Base-by-base conservation (phyloP, 2,888 invertebrate genomes). In the Pegoplata infirma region DNA sequence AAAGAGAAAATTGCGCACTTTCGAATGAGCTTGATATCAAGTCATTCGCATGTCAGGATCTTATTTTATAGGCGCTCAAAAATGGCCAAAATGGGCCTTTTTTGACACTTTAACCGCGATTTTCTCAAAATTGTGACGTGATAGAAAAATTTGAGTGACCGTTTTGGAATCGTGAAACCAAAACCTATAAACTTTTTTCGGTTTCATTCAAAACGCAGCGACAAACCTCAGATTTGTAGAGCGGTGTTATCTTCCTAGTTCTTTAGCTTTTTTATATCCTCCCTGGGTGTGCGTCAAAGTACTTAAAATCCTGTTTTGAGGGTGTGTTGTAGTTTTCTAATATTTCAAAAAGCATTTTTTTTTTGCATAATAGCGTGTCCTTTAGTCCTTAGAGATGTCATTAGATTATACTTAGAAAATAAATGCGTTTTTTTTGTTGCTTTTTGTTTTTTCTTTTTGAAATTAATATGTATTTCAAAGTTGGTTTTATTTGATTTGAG, bases 371-470 rank as follows among this genome's bases (percentile, higher is more conserved):
- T 74, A 32, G 73, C 74, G 74, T 78, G 73, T 64, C 16, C 16
- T 40, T 19, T 53, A 58, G 73, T 78, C 64, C 74, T 78, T 74
- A 74, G 64, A 78, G 64, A 64, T 78, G 17, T 55, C n/a, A 53
- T 59, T 40, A 19, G 32, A 4, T 66, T 64, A 55, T 44, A 46
- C 56, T 7, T 14, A 67, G 47, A 16, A 61, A 28, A 63, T 40
- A 44, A 40, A 71, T 51, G 51, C 63, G 44, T 51, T 63, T 36
- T 10, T 47, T 64, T 56, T 10, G 10, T 7, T 32, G 8, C 10
- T 10, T 7, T 28, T 8, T 28, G 8, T 32, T 32, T 32, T 32
- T 32, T 32, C 12, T 32, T 32, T 32, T 12, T 32, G 32, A 2
- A 32, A 32, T 4, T 32, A 10, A 32, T 32, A 32, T 32, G n/a